Base-by-base conservation (phyloP, 2,797 vertebrate species). In the Danio choprae region DNA sequence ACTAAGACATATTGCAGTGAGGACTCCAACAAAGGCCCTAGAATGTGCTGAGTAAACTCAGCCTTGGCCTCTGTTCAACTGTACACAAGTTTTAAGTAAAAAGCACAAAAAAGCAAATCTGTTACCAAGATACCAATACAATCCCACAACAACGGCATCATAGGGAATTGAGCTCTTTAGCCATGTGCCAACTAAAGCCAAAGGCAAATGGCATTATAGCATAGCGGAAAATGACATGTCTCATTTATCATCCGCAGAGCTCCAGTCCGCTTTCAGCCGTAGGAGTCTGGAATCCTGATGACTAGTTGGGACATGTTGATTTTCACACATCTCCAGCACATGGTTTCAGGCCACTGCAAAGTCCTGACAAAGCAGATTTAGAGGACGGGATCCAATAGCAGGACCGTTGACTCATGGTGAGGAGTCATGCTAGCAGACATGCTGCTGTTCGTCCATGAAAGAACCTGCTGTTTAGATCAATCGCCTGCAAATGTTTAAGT, bases 41-140 rank as follows among this genome's bases (percentile, higher is more conserved):
- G 64, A 85, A 74, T 55, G 78, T 56, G 51, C 63, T 67, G 63
- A 64, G 51, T 71, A 85, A 78, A 85, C 74, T 12, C 7, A 64
- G 16, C 16, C 44, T 59, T 75, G 70, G 79, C 70, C n/a, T 67
- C 13, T 22, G 18, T 77, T 71, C 84, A 83, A 76, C 13, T 51
- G 22, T 77, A 72, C 67, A 59, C 59, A 70, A 74, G 69, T 64
- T 77, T 81, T 53, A 58, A 75, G 81, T 50, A 69, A 76, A 22
- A 22, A 22, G 53, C 43, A 77, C 22, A 70, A 59, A 69, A 63
- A 65, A 74, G n/a, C 40, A 59, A 59, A 60, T 58, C 76, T 15
- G 79, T 81, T 80, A 83, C 84, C 67, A 81, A 69, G 84, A 69
- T 79, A 81, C 70, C 20, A 71, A 79, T 48, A 79, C 72, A 85